Evolutionary conservation across 1,140 invertebrate genomes (phyloP).

Genomic region (Drosophila miranda): DNA sequence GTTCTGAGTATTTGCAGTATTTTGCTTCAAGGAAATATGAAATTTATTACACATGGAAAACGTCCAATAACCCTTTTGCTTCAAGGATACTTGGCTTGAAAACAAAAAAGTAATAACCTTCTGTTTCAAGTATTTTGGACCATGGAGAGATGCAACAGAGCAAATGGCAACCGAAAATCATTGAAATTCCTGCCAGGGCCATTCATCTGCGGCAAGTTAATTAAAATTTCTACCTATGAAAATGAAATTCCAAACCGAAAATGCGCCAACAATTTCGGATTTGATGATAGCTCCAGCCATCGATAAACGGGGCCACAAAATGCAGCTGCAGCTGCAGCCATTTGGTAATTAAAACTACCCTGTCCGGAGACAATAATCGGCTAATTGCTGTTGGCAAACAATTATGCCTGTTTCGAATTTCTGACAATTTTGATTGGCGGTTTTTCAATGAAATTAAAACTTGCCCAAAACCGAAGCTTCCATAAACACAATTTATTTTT

Average conservation of each 20-base stretch:
- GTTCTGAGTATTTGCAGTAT: too few species aligned
- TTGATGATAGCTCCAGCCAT: too few species aligned
- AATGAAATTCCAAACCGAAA: background rate
- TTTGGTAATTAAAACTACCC: slow-evolving; percentile 52
- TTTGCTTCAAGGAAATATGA: too few species aligned
- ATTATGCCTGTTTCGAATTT: slow-evolving; percentile 21
- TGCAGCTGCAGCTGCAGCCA: slow-evolving; percentile 6
- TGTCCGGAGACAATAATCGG: slow-evolving; percentile 41
- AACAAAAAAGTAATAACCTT: too few species aligned
- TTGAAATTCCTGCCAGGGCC: background rate
- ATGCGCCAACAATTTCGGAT: background rate
- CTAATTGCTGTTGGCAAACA: slow-evolving; percentile 26
- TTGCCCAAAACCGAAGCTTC: background rate
- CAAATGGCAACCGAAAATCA: too few species aligned
- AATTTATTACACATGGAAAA: too few species aligned
- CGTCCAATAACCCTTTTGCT: too few species aligned
- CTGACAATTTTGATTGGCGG: slow-evolving; percentile 26
- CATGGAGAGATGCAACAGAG: too few species aligned
- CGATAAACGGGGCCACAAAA: background rate
- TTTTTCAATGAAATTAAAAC: slow-evolving; percentile 14
- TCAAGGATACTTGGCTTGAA: too few species aligned
- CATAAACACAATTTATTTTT: slow-evolving; percentile 11
- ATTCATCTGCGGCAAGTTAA: background rate
- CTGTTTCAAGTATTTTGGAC: too few species aligned
- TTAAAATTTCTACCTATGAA: slow-evolving; percentile 6